A percentile compares a stretch with the other conserved stretches of the same genome.
phyloP scores from a whole-genome alignment of 2,888 invertebrate species.

The Hypercompe scribonia region DNA sequence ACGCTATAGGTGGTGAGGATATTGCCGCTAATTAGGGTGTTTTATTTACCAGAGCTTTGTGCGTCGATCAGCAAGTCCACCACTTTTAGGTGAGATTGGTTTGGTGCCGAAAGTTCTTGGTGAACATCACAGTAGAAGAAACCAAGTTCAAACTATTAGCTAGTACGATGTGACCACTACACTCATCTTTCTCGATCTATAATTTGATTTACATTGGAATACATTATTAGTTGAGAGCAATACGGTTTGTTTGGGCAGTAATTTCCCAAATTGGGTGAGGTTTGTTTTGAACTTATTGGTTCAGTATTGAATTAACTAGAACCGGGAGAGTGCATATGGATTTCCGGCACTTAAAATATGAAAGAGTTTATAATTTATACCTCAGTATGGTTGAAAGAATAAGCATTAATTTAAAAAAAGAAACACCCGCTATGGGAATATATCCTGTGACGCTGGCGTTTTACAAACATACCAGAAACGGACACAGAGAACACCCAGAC shows the following conservation, averaged over 20 bases:
- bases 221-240: conserved; percentile 22
- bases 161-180: background rate
- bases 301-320: background rate
- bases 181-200: conserved; percentile 33
- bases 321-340: background rate
- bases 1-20: too few species aligned
- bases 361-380: background rate
- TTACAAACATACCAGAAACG: too few species aligned
- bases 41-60: too few species aligned
- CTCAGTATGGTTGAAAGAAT: background rate
- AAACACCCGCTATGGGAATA: too few species aligned
- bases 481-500: too few species aligned
- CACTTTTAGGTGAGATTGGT: too few species aligned
- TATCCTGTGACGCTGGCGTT: too few species aligned
- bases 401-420: background rate
- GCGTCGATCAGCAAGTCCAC: too few species aligned
- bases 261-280: conserved; percentile 27
- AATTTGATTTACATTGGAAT: conserved; percentile 26
- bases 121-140: too few species aligned
- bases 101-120: too few species aligned
- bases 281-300: conserved; percentile 8
- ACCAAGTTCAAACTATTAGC: background rate
- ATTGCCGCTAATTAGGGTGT: too few species aligned
- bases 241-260: conserved; percentile 18
- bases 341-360: background rate